These are phyloP conservation scores for Achatina immaculata DNA, from an alignment of 1,140 invertebrate species.

Conservation along the genomic window DNA sequence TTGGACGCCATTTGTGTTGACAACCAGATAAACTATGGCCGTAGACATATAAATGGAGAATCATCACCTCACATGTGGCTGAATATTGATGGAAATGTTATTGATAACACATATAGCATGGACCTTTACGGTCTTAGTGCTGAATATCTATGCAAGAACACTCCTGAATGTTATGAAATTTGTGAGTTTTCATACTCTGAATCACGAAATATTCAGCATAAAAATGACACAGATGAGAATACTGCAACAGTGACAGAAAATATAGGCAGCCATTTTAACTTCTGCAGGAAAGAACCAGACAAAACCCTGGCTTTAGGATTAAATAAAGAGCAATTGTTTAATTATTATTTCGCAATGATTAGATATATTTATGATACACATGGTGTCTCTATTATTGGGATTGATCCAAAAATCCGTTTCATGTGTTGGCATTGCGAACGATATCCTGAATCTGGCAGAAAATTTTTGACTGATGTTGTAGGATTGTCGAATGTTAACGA, in stretches of 20 bases:
- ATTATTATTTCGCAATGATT: constrained; percentile 35
- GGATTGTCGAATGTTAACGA: neutral
- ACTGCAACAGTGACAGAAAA: neutral
- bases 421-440: constrained; percentile 25
- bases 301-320: constrained; percentile 2
- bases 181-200: neutral
- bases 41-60: neutral
- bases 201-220: neutral
- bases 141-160: neutral
- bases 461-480: constrained; percentile 10
- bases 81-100: neutral
- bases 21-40: neutral
- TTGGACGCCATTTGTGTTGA: neutral
- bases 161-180: constrained; percentile 19
- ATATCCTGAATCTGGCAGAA: constrained; percentile 10
- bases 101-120: constrained; percentile 27
- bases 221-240: neutral
- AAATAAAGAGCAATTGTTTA: constrained; percentile 26
- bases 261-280: neutral
- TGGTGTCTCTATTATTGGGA: constrained; percentile 8
- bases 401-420: constrained; percentile 15
- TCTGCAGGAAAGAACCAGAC: neutral
- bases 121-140: neutral
- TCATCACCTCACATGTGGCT: constrained; percentile 29
- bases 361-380: constrained; percentile 23